Base-by-base conservation (phyloP, 2,113 vertebrate genomes). In the Globicephala melas region DNA sequence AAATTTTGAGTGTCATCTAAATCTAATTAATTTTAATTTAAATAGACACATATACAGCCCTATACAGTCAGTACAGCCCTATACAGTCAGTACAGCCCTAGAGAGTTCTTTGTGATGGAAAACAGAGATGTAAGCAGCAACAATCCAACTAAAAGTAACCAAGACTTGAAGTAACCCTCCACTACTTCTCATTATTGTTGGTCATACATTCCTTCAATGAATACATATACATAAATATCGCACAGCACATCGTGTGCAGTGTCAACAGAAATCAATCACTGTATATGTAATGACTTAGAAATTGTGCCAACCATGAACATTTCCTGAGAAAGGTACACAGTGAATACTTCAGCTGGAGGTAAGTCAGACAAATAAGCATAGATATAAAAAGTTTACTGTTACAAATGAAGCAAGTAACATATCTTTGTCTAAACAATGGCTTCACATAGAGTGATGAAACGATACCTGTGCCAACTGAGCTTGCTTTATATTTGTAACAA, bases 331-430 rank as follows among this genome's bases (percentile, higher is more conserved):
- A 65, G 50, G 28, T 88, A 53, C 60, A 87, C 90, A 93, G 88
- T 95, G 85, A 97, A 63, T 81, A 62, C 68, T 81, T 80, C 83
- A 90, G 71, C 89, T 96, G 96, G 85, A 81, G 44, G 81, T 28
- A 92, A 92, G 77, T 96, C 80, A 95, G 89, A 86, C 82, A 95
- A 93, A 93, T 81, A 89, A 85, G 85, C 81, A 53, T 31, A 89
- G 81, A 85, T 85, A 94, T 60, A 80, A 85, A 97, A 92, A 90
- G 50, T 58, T 95, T 82, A 9, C 55, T 62, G 31, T 67, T 89
- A 36, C 76, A 77, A 90, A 93, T 36, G 36, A 95, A 93, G 80
- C 79, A 87, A 83, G 47, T 85, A 67, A 23, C 8, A 44, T n/a
- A 91, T 44, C 41, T 88, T 58, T 84, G 74, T 93, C 76, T 36